Evolutionary conservation across 1,140 invertebrate genomes (phyloP), one percentile per base, ranked within the genome.

Genomic region (Meloidogyne exigua): DNA sequence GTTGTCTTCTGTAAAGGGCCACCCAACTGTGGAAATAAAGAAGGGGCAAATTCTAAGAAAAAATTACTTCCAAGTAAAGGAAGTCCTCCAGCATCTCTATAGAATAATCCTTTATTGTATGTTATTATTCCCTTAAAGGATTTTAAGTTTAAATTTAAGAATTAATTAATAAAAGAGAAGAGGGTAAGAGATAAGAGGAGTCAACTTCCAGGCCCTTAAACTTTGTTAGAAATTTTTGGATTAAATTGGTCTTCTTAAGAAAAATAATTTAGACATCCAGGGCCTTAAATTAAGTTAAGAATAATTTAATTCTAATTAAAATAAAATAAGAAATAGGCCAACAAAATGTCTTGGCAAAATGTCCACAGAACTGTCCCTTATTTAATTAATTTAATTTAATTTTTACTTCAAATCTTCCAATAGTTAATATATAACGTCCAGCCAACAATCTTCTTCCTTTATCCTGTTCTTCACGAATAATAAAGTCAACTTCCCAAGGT

Each of bases 91-190:
- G 74, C 77, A 69, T 79, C 77, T 42, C 77, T 49, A 64, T 79
- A 79, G 39, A 83, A 81, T 11, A 80, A 18, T 32, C 80, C 80
- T 63, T 81, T 79, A 15, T 72, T 49, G 49, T 81, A 83, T n/a
- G 82, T 81, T 32, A 81, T 81, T 10, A 80, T 64, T 18, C 80
- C 80, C 76, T 71, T 39, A 11, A 63, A 74, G 10, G 2, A 32
- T 3, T n/a, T n/a, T n/a, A 32, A 32, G 7, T 75, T 71, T 42
- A 15, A 18, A 9, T 42, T 28, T 63, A 71, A 18, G 15, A 39
- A 21, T 5, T n/a, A n/a, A n/a, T 57, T 49, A 15, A 3, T 23
- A 26, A 69, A 69, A 69, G 28, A 3, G 7, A 32, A 32, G 28
- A 32, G 28, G n/a, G n/a, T n/a, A n/a, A n/a, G n/a, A n/a, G n/a